Conservation (phyloP, 2,797 vertebrate genomes). For the Enteromius fasciolatus region DNA sequence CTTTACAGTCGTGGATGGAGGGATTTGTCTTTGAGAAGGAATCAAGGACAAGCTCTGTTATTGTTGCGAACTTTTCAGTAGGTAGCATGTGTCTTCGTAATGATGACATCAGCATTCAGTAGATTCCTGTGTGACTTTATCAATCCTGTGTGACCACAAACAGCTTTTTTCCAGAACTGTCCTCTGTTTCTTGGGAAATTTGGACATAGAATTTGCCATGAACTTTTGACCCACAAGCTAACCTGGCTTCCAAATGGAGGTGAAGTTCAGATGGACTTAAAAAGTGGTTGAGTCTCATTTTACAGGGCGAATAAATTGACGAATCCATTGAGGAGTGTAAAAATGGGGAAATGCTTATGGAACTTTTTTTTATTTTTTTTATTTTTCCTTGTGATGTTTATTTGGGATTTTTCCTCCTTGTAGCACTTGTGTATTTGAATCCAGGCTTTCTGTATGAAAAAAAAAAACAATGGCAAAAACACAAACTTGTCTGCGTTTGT, state of each 20-base stretch:
- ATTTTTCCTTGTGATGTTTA: conserved; percentile 54
- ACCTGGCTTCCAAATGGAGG: conserved; percentile 1
- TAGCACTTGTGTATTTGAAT: conserved; percentile 64
- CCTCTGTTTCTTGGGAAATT: conserved; percentile 20
- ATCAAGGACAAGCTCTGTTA: conserved; percentile 5
- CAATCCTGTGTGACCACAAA: conserved; percentile 17
- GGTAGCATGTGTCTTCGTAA: conserved; percentile 52
- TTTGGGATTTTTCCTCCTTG: conserved; percentile 60
- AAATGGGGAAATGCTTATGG: conserved; percentile 58
- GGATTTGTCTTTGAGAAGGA: conserved; percentile 5
- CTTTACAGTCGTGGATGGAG: conserved; percentile 30
- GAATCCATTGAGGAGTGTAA: conserved; percentile 52
- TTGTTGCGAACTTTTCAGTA: conserved; percentile 39
- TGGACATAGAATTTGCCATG: conserved; percentile 1
- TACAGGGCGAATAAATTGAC: not conserved
- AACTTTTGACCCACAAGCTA: conserved; percentile 20
- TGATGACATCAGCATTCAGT: conserved; percentile 51
- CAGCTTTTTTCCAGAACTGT: not conserved
- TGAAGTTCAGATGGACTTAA: conserved; percentile 16
- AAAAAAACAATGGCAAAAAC: conserved; percentile 60
- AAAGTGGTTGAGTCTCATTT: conserved; percentile 18
- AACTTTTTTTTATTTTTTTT: conserved; percentile 45
- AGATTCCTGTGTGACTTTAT: conserved; percentile 45
- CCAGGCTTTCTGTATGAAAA: conserved; percentile 64
- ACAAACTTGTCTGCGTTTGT: conserved; percentile 51